phyloP scores from a whole-genome alignment of 1,140 invertebrate species.

The Argopecten irradians region DNA sequence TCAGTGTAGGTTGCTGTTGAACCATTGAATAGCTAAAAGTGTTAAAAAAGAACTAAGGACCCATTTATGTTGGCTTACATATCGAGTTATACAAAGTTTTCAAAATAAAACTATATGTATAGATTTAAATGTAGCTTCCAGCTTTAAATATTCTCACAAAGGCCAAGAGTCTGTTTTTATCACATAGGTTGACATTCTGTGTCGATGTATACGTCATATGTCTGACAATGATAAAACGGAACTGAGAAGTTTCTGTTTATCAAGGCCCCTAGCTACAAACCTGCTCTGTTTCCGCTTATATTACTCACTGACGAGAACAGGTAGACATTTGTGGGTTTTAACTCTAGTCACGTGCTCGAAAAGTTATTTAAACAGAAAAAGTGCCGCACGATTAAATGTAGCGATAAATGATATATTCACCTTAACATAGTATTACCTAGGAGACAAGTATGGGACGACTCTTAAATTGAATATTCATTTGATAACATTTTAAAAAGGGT shows the following conservation, averaged over 20 bases:
- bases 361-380: too few relatives aligned
- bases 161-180: not conserved
- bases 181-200: slow-evolving; percentile 4
- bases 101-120: not conserved
- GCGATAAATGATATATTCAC: too few relatives aligned
- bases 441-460: too few relatives aligned
- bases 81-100: not conserved
- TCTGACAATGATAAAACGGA: not conserved
- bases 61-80: not conserved
- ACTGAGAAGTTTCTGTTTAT: not conserved
- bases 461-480: too few relatives aligned
- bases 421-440: too few relatives aligned
- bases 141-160: not conserved
- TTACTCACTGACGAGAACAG: not conserved
- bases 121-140: not conserved
- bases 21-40: not conserved
- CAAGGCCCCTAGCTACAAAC: not conserved
- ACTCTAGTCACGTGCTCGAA: not conserved
- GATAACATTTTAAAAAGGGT: too few relatives aligned
- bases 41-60: not conserved
- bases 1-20: not conserved
- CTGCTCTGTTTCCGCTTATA: slow-evolving; percentile 1
- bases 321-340: not conserved
- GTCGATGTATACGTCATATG: not conserved
- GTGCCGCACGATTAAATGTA: too few relatives aligned